Base-by-base conservation (phyloP, 2,113 vertebrate genomes). In the Lota lota region DNA sequence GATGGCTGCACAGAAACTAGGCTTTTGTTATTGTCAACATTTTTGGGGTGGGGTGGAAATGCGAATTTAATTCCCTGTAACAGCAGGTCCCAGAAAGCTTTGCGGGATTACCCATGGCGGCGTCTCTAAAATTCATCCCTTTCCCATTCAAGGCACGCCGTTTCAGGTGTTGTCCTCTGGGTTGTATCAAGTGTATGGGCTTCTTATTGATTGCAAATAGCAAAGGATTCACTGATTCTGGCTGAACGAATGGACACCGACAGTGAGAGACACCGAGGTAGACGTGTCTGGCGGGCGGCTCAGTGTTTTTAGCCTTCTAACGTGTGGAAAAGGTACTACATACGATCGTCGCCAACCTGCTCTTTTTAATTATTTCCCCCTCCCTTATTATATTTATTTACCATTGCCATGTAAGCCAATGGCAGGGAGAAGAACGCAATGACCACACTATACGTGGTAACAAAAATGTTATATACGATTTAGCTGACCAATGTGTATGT, bases 351-450 rank as follows among this genome's bases (percentile, higher is more conserved):
- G 40, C 40, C 40, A 6, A 10, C 40, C 40, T 47, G 5, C 7
- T 47, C 1, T 47, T 47, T 47, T 47, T 47, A 12, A 10, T 47
- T 10, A 47, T 47, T 47, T 47, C 40, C 40, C 28, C 88, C 89
- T 78, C 85, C 88, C 85, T 88, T 88, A 81, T 81, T 85, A 81
- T 53, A 72, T 79, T 89, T 91, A 91, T 91, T 92, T 90, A 92
- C 88, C 90, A 88, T 71, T 81, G 83, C 86, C 89, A 91, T 69
- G 50, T 81, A 68, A 80, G 88, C 88, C 85, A 82, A 89, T 81
- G 68, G 83, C 80, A 66, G 64, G 84, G 88, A 90, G 88, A 86
- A 83, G 76, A 92, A 92, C 92, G 91, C 90, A 87, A 92, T 91
- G 87, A 85, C 84, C 79, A 85, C 77, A 80, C 84, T 87, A 87